Evolutionary conservation across 2,888 invertebrate species (phyloP).

Genomic region (Oeneis ivallda): DNA sequence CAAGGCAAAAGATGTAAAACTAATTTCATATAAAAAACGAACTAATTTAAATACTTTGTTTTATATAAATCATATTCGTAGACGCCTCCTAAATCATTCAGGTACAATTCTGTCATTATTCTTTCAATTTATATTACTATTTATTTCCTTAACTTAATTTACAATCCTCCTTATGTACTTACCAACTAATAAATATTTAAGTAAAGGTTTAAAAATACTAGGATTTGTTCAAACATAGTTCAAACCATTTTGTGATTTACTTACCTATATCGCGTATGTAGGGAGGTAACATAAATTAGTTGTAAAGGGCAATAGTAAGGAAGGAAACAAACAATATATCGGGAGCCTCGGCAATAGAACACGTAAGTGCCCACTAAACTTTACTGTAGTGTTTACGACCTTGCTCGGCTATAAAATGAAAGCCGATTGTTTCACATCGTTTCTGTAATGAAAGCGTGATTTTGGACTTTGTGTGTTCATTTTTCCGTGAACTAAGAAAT

Average conservation of each 20-base stretch:
- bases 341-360: constrained; percentile 31
- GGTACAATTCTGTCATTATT: too few relatives aligned
- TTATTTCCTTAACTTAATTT: too few relatives aligned
- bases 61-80: too few relatives aligned
- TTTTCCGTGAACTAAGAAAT: not conserved
- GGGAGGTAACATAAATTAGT: constrained; percentile 17
- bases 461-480: not conserved
- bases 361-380: constrained; percentile 71
- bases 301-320: constrained; percentile 16
- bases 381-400: constrained; percentile 71
- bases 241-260: not conserved
- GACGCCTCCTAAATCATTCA: too few relatives aligned
- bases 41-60: too few relatives aligned
- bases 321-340: constrained; percentile 22
- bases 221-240: not conserved
- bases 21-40: too few relatives aligned
- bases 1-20: too few relatives aligned
- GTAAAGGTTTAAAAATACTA: not conserved
- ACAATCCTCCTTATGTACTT: not conserved
- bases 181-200: not conserved
- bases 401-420: constrained; percentile 21
- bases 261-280: not conserved
- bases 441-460: constrained; percentile 24
- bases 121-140: too few relatives aligned
- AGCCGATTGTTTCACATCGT: constrained; percentile 26